Evolutionary conservation across 2,113 vertebrate genomes (phyloP), one percentile per base, ranked within the genome.

Genomic region (Onychorhynchus coronatus): DNA sequence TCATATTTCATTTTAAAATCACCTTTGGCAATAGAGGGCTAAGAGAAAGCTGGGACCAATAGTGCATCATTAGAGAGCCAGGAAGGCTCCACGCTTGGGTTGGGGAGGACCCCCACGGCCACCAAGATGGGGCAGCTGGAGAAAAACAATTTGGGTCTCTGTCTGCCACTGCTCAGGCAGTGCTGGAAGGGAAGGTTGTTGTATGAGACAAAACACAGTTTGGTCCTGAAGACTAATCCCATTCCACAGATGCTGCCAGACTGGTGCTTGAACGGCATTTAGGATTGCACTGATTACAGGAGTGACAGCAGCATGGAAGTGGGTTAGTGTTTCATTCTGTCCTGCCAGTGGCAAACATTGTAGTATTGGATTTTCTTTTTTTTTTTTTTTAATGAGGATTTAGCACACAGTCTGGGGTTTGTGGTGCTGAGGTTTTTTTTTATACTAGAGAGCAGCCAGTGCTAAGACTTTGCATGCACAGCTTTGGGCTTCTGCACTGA

Each of bases 141-240:
- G 27, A 1, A 5, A 16, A 7, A 59, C 0, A 23, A 7, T 4
- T n/a, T 3, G 2, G 18, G 59, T 35, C 74, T 70, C 42, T 46
- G 75, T 31, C 55, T 31, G 70, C 22, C 41, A 6, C 41, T 41
- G 61, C 56, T 68, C 59, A 20, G 56, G 63, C 22, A 2, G 8
- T 16, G 49, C 37, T 39, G 70, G 41, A 23, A 61, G 55, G 42
- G 19, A 25, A 56, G 12, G 27, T 2, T 6, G 33, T 47, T 62
- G 27, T 9, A 20, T 0, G 0, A 90, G 23, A 50, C 17, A 55
- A 15, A 79, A 33, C 33, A 44, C 1, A 0, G 2, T 77, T 80
- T 42, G 52, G 24, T 81, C 47, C 82, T 20, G 72, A 82, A 75
- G 52, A 66, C 56, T 65, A 90, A 94, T 91, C 90, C 63, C 82